These are phyloP conservation scores for Crenuchus spilurus DNA, from an alignment of 2,797 vertebrate genomes.

Conservation along the genomic window DNA sequence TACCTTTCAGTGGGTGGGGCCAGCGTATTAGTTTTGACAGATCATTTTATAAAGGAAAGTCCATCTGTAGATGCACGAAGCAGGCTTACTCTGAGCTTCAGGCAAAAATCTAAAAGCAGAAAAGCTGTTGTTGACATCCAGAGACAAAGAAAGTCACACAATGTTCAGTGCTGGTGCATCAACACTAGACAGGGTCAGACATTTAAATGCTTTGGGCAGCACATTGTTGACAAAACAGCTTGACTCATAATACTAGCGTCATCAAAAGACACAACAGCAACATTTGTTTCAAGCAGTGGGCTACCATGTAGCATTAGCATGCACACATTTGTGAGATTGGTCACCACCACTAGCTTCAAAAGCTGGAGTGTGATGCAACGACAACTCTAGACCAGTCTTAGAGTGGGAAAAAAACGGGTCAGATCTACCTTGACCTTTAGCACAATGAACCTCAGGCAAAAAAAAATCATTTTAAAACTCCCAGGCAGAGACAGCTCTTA, in stretches of 20 bases:
- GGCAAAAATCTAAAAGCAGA: background rate
- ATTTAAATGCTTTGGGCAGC: background rate
- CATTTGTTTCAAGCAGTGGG: background rate
- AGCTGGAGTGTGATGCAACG: background rate
- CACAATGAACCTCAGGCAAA: no score
- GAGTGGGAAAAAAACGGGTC: background rate
- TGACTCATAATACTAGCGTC: slow-evolving; percentile 16
- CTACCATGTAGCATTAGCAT: background rate
- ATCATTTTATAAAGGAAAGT: slow-evolving; percentile 6
- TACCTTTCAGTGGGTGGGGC: slow-evolving; percentile 15
- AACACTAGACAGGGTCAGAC: background rate
- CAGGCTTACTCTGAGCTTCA: background rate
- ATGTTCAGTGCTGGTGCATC: background rate
- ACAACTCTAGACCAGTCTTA: background rate
- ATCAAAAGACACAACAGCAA: background rate
- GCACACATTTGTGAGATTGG: background rate
- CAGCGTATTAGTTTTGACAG: slow-evolving; percentile 7
- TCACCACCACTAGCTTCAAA: background rate
- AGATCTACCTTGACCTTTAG: no score
- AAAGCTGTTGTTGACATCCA: background rate
- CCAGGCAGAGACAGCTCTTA: no score
- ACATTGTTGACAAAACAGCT: background rate
- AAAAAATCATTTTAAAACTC: no score
- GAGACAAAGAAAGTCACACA: background rate
- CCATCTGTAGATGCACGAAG: slow-evolving; percentile 7